Base-by-base conservation (phyloP, 2,797 vertebrate species). In the Acomys russatus region DNA sequence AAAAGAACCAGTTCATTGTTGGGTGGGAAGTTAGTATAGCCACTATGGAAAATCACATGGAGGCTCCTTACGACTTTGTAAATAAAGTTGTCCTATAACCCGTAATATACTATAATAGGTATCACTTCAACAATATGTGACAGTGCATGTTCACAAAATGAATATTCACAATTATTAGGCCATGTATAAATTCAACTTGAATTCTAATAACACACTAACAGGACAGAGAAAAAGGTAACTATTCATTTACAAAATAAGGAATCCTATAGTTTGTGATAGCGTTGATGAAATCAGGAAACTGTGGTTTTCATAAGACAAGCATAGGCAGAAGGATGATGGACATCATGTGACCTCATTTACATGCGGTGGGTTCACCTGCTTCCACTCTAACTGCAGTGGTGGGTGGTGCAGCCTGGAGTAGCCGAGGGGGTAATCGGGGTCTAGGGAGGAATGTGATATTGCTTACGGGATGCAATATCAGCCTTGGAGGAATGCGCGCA, bases 341-440 rank as follows among this genome's bases (percentile, higher is more conserved):
- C 22, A 1, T 61, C 56, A 20, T 0, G 18, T 18, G 10, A 61
- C 7, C 3, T 80, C 15, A 54, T 56, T 66, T 11, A 14, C 22
- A 51, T 17, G 56, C 17, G 14, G 30, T 15, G 10, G 28, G 61
- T 76, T 88, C 9, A 12, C 30, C 20, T 15, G 35, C 51, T 11
- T 22, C 2, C 12, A 5, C 10, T 59, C 2, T 61, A 14, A 17
- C 17, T 28, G 28, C 23, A 6, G 15, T 23, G 35, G 6, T 17
- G 3, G n/a, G 6, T 79, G 17, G 18, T 44, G n/a, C 33, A 54
- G 17, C 7, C 30, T 82, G 18, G 17, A 51, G n/a, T 8, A 20
- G 0, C 25, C 25, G 8, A n/a, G 49, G 35, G 12, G 35, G 3
- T 23, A 6, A 23, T 9, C 30, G 28, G 5, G 11, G 17, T 14